Evolutionary conservation across 2,113 vertebrate genomes (phyloP), one percentile per base, ranked within the genome.

Genomic region (Sebastes schlegelii): DNA sequence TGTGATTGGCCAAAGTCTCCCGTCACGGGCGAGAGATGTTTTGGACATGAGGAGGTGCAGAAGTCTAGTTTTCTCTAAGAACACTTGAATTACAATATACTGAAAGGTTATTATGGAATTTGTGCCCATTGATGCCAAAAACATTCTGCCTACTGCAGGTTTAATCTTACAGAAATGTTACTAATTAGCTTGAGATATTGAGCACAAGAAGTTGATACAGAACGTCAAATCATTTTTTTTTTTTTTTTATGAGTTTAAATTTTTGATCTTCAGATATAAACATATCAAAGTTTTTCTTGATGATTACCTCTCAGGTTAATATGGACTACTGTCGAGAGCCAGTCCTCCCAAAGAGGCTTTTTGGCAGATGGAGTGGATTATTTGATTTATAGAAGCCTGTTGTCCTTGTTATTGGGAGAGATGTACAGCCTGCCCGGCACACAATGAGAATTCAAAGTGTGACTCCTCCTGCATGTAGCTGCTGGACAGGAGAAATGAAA

Each of bases 351-450:
- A 82, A 73, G 70, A 76, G 61, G 75, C 55, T 77, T 74, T 80
- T 80, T 77, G 68, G 43, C 68, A 80, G 62, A 69, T 83, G 40
- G 26, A 43, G 55, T 42, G 45, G 69, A 69, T 80, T 60, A 58
- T 86, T 73, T 73, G 23, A 77, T 80, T 64, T 69, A 73, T 69
- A 34, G 23, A 77, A 76, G 75, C 60, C 54, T 46, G 55, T 34
- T 43, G 70, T 74, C 26, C 26, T 67, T 69, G 72, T 62, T 62
- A 21, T 82, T 34, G 34, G 46, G 46, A 68, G 62, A 46, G 45
- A 52, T 62, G 46, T 46, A 52, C n/a, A 62, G 40, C 34, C 10
- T 43, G 64, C 5, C 34, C 10, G 23, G 64, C 5, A 54, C 34
- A 54, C 71, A 11, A 8, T 43, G n/a, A 43, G 23, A 58, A 66